Conservation (phyloP, 1,140 invertebrate species). For the Penaeus vannamei region DNA sequence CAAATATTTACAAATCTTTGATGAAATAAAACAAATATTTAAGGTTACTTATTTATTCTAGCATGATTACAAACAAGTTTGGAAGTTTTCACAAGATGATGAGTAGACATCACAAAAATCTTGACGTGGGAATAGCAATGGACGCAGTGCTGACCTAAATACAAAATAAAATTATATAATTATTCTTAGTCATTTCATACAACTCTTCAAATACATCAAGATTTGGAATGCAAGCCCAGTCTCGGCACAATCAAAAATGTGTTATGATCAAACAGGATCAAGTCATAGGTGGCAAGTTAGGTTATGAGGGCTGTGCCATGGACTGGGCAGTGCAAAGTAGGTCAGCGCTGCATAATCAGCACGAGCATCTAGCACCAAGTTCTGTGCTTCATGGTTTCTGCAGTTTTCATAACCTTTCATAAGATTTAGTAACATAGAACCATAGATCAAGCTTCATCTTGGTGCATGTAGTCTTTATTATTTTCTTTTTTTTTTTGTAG, state of each 20-base stretch:
- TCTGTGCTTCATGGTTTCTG: slow-evolving; percentile 31
- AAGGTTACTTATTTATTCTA: slow-evolving; percentile 49
- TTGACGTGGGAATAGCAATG: slow-evolving; percentile 48
- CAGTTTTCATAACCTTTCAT: not conserved
- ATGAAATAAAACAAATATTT: not conserved
- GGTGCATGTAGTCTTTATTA: too few species aligned
- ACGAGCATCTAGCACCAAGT: slow-evolving; percentile 52
- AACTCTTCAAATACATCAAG: slow-evolving; percentile 6
- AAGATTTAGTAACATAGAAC: not conserved
- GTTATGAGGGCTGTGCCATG: not conserved
- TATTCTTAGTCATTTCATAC: not conserved
- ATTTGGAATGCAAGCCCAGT: slow-evolving; percentile 36
- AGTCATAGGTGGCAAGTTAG: slow-evolving; percentile 12
- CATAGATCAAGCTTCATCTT: not conserved
- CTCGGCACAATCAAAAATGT: slow-evolving; percentile 25
- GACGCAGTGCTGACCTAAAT: slow-evolving; percentile 34
- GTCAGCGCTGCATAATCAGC: slow-evolving; percentile 41
- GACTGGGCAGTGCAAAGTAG: slow-evolving; percentile 1
- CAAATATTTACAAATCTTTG: too few species aligned
- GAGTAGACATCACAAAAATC: slow-evolving; percentile 51
- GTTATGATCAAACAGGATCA: not conserved
- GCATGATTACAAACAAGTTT: slow-evolving; percentile 52
- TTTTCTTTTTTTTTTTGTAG: too few species aligned
- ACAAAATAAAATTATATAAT: too few species aligned
- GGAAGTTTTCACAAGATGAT: slow-evolving; percentile 52